Conservation (phyloP, 53 echinoderm and acorn worm species). For the Stichopus horrens region DNA sequence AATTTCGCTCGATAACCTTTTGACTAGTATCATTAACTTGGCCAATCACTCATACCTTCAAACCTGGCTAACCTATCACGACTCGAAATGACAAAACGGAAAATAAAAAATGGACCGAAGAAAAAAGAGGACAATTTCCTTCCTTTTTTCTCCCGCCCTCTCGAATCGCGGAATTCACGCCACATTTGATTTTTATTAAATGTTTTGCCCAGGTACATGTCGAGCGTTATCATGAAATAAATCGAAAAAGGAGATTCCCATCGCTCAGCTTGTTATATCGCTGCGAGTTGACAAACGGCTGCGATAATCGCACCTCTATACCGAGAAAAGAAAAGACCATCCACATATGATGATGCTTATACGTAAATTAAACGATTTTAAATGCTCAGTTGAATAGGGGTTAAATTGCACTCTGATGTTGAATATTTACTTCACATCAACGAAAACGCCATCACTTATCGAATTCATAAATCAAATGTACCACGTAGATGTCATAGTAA, state of each 20-base stretch:
- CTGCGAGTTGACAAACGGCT: too few species aligned
- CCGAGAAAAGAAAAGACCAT: too few species aligned
- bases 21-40: slow-evolving; percentile 19
- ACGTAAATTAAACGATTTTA: too few species aligned
- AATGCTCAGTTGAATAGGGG: too few species aligned
- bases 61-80: slow-evolving; percentile 9
- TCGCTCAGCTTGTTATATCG: too few species aligned
- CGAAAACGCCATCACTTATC: too few species aligned
- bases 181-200: not conserved
- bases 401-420: too few species aligned
- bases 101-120: not conserved
- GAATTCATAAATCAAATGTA: too few species aligned
- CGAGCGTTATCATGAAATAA: not conserved
- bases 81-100: not conserved
- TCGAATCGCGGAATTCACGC: not conserved
- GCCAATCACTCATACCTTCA: not conserved
- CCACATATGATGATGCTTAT: too few species aligned
- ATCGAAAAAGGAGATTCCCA: not conserved
- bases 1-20: not conserved
- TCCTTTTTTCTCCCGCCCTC: not conserved
- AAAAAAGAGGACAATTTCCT: not conserved
- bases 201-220: not conserved
- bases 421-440: too few species aligned
- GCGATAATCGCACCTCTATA: too few species aligned
- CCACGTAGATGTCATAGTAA: too few species aligned